Conservation (phyloP, 2,113 vertebrate genomes). For the Triplophysa dalaica region DNA sequence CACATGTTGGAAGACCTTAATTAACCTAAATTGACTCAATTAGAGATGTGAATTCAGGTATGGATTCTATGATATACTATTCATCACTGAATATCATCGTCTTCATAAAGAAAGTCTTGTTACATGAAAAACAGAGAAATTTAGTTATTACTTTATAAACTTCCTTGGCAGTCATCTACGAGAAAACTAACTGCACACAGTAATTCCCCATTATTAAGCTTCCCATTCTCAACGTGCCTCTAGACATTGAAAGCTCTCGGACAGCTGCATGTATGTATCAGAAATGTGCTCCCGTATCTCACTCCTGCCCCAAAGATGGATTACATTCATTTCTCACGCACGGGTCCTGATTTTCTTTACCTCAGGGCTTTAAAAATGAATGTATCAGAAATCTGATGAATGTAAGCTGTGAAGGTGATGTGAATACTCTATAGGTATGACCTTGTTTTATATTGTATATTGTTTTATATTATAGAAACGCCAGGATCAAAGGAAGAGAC, state of each 20-base stretch:
- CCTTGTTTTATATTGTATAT: neutral
- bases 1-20: too few relatives aligned
- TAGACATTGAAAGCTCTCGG: neutral
- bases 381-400: neutral
- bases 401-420: neutral
- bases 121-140: neutral
- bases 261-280: neutral
- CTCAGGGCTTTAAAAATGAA: neutral
- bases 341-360: too few relatives aligned
- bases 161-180: constrained; percentile 8
- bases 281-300: constrained; percentile 17
- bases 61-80: neutral
- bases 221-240: constrained; percentile 4
- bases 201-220: constrained; percentile 3
- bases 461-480: too few relatives aligned
- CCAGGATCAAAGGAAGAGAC: neutral
- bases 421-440: neutral
- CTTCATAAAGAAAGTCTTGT: neutral
- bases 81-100: neutral
- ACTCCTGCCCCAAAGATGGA: constrained; percentile 32
- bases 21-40: too few relatives aligned
- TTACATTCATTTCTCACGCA: constrained; percentile 30
- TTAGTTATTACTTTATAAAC: neutral
- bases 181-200: constrained; percentile 7
- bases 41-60: neutral